Conservation (phyloP, 30 jellyfish, hydroid and myxozoan genomes). For the Sanderia malayensis region DNA sequence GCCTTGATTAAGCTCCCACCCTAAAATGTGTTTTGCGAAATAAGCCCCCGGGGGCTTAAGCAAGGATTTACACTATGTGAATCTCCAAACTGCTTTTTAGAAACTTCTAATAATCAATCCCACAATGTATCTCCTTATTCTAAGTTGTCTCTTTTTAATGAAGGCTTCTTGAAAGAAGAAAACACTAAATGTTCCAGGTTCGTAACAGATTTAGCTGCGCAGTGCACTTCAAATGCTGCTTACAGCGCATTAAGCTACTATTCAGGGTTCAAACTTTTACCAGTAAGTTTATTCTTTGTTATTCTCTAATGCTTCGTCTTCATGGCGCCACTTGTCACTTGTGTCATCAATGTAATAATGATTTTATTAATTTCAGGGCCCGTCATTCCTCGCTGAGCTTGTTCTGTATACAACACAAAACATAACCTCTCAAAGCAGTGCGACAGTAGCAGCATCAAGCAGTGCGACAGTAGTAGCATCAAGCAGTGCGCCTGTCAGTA, state of each 20-base stretch:
- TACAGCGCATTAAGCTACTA: constrained; percentile 59
- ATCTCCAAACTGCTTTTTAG: too few species aligned
- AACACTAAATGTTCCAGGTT: constrained; percentile 64
- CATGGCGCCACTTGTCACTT: too few species aligned
- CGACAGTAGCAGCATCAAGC: constrained; percentile 15
- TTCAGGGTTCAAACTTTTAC: constrained; percentile 78
- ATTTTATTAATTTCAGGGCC: constrained; percentile 36
- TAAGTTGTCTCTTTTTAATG: too few species aligned
- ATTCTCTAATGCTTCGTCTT: too few species aligned
- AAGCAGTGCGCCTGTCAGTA: neutral
- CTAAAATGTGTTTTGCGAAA: too few species aligned
- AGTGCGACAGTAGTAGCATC: neutral
- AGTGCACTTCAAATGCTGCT: constrained; percentile 64
- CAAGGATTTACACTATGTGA: too few species aligned
- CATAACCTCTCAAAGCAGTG: constrained; percentile 28
- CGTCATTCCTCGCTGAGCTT: constrained; percentile 54
- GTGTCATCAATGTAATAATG: too few species aligned
- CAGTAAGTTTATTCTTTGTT: constrained; percentile 87
- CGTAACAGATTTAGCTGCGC: constrained; percentile 63
- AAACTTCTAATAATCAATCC: too few species aligned
- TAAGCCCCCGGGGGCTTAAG: too few species aligned
- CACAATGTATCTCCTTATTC: too few species aligned
- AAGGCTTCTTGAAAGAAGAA: constrained; percentile 77
- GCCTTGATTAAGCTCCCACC: too few species aligned
- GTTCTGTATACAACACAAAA: constrained; percentile 9